A percentile compares a stretch with the other conserved stretches of the same genome.
Conservation (phyloP, 2,797 vertebrate species). For the Mormyrops boulengeri region DNA sequence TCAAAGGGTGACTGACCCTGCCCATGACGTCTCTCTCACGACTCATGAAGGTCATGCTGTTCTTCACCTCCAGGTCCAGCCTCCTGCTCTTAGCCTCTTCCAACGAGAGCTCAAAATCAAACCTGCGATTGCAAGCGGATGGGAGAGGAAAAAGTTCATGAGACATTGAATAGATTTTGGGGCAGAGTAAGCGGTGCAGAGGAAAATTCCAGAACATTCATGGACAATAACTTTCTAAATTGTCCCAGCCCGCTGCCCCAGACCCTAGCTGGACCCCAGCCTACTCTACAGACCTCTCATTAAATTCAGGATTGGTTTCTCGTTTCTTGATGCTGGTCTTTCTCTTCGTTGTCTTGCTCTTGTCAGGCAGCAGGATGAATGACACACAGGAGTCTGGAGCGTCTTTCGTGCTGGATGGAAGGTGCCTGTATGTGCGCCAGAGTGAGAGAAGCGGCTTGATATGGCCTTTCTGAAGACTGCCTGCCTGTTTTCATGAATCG, state of each 20-base stretch:
- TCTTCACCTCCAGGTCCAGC: conserved; percentile 77
- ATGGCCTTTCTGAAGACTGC: not conserved
- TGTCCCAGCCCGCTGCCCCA: not conserved
- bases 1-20: conserved; percentile 49
- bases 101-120: conserved; percentile 73
- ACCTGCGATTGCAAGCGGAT: conserved; percentile 49
- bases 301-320: conserved; percentile 77
- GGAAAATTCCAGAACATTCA: not conserved
- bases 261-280: not conserved
- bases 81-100: conserved; percentile 63
- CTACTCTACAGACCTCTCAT: conserved; percentile 54
- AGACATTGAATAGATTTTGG: not conserved
- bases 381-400: conserved; percentile 79
- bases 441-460: not conserved
- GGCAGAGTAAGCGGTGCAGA: not conserved
- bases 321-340: conserved; percentile 79
- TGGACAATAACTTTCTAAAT: not conserved
- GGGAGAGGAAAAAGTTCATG: not conserved
- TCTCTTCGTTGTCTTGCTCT: conserved; percentile 78
- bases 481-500: not conserved
- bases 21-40: conserved; percentile 66
- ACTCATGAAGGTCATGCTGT: conserved; percentile 77
- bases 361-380: conserved; percentile 80
- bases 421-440: conserved; percentile 53
- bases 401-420: conserved; percentile 66